Evolutionary conservation across 2,797 vertebrate genomes (phyloP), one percentile per base, ranked within the genome.

Genomic region (Schizopygopsis pylzovi): DNA sequence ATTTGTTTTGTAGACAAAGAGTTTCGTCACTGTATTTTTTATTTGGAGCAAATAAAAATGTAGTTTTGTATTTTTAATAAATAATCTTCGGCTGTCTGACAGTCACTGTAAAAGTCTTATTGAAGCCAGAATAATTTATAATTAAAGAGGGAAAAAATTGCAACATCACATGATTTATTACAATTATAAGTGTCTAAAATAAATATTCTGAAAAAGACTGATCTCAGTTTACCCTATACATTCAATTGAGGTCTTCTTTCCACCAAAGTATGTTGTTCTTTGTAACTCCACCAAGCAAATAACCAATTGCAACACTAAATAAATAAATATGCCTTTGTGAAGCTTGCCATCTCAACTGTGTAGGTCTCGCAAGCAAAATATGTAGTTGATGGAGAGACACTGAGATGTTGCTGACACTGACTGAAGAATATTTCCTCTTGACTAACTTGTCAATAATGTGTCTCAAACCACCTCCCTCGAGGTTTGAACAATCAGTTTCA

Each of bases 401-500:
- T 22, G 63, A 81, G 45, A 68, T 68, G 61, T 52, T 81, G 45
- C 45, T 81, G 79, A 52, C 18, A 37, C 45, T 68, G 45, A 18
- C 63, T 56, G 49, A 52, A 71, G 22, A 71, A 81, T 1, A 13
- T 41, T 41, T 41, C 10, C 4, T 49, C 45, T 70, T 22, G 9
- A 82, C 67, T 56, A 28, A 43, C 67, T 71, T 82, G 67, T 45
- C 67, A 72, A 72, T 71, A 82, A 72, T 45, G 37, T 59, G 68
- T 72, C 68, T 82, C 67, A 41, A 49, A 72, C 37, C 80, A 72
- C 33, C 67, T 56, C 80, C 15, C 49, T 28, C 20, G n/a, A 56
- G 37, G 22, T 56, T 82, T 82, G n/a, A 82, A 43, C 49, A 71
- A 72, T 71, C 37, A 59, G 80, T 82, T 82, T 72, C 49, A 72